These are phyloP conservation scores for Archivesica marissinica DNA, from an alignment of 1,140 invertebrate species.

Conservation along the genomic window DNA sequence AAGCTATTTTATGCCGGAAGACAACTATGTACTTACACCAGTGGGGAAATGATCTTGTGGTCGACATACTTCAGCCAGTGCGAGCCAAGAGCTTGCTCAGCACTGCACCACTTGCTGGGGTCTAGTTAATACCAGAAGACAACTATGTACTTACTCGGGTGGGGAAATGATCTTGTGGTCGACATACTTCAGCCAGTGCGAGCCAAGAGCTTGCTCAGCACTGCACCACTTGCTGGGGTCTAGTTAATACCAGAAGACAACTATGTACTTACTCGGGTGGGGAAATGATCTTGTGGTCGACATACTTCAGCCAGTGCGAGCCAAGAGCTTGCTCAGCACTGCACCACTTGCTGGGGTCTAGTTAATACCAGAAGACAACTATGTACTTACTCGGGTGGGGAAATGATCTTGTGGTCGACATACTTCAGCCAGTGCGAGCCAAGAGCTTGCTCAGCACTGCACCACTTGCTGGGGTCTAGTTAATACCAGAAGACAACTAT, in stretches of 20 bases:
- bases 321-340: constrained; percentile 97
- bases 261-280: constrained; percentile 87
- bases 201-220: constrained; percentile 96
- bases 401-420: constrained; percentile 91
- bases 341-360: constrained; percentile 97
- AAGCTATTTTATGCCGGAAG: too few relatives aligned
- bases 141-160: constrained; percentile 87
- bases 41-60: constrained; percentile 89
- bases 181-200: constrained; percentile 96
- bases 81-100: constrained; percentile 96
- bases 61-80: constrained; percentile 97
- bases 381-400: constrained; percentile 87
- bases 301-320: constrained; percentile 96
- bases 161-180: constrained; percentile 90
- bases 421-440: constrained; percentile 97
- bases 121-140: too few relatives aligned
- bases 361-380: too few relatives aligned
- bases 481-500: too few relatives aligned
- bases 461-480: constrained; percentile 97
- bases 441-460: constrained; percentile 97
- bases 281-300: constrained; percentile 91
- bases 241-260: too few relatives aligned
- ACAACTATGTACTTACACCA: constrained; percentile 86
- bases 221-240: constrained; percentile 97
- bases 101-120: constrained; percentile 96